Base-by-base conservation (phyloP, 2,888 invertebrate genomes). In the Synergus japonicus region DNA sequence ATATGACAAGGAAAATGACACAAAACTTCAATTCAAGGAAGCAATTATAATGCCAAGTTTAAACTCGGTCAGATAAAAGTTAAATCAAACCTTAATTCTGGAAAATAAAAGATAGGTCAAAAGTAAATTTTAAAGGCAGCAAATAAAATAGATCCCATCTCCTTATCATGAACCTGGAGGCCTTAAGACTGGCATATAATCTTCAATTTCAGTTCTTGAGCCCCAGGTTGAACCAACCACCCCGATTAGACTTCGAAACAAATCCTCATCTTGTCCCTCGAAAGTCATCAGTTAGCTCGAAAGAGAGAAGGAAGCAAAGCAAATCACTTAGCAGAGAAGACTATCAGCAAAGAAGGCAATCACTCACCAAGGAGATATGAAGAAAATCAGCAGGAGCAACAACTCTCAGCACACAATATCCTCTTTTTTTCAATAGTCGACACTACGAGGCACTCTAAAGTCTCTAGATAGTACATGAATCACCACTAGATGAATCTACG, bases 371-470 rank as follows among this genome's bases (percentile, higher is more conserved):
- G 9, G 15, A 69, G 22, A 49, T 37, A 46, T 69, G 69, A 49
- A 69, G 49, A 18, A 54, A 49, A 37, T 69, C 63, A 63, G 63
- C 29, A 63, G 29, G 29, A 54, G 73, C 37, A 54, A 73, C 37
- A 54, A 73, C 73, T 73, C n/a, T 37, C 73, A 73, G 49, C 37
- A 37, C 73, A 73, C 73, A 73, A 73, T 73, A 73, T 73, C 73
- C 73, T 54, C 54, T 73, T 49, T 73, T 54, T 73, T 58, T 29
- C 12, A 18, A 18, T 18, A 58, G 29, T 41, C 18, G 73, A 37
- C 73, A 73, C 73, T 58, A 73, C 37, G 54, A 73, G 54, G 54
- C 73, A 73, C 73, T 73, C 54, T 73, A 58, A 15, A 69, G 49
- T 69, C 29, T 69, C 49, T 49, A 49, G 37, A 54, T 73, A 54